These are phyloP conservation scores for Leptosomus discolor DNA, from an alignment of 2,113 vertebrate species.

Conservation along the genomic window DNA sequence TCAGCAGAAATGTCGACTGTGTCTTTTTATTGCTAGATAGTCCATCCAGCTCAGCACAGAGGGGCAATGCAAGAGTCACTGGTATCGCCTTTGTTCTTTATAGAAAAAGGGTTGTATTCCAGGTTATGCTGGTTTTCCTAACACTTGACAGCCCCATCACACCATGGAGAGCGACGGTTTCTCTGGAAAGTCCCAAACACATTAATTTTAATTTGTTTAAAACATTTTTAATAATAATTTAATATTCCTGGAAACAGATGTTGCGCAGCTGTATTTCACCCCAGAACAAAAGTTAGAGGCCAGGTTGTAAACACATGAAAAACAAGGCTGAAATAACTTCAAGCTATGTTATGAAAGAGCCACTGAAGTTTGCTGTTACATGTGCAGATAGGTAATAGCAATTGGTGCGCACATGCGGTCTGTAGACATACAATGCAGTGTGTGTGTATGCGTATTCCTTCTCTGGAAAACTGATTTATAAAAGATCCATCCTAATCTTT, in stretches of 20 bases:
- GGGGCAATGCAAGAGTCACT: background rate
- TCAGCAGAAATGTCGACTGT: background rate
- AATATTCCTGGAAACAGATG: conserved; percentile 3
- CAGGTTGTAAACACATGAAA: conserved; percentile 15
- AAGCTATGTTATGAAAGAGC: background rate
- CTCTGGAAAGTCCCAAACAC: background rate
- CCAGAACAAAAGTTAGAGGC: background rate
- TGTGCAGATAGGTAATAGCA: background rate
- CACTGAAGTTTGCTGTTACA: background rate
- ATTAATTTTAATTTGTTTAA: background rate
- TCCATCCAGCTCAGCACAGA: background rate
- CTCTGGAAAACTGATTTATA: background rate
- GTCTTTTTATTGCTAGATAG: background rate
- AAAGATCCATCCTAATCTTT: background rate
- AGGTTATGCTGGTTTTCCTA: background rate
- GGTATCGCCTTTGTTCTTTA: background rate
- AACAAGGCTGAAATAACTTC: background rate
- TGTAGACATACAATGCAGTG: background rate
- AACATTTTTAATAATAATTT: conserved; percentile 7
- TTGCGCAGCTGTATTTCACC: background rate
- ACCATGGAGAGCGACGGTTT: background rate
- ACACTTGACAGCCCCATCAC: background rate
- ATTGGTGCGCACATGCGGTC: background rate
- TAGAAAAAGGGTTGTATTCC: background rate
- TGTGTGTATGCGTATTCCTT: background rate